Evolutionary conservation across 2,113 vertebrate genomes (phyloP), one percentile per base, ranked within the genome.

Genomic region (Montifringilla adamsi): DNA sequence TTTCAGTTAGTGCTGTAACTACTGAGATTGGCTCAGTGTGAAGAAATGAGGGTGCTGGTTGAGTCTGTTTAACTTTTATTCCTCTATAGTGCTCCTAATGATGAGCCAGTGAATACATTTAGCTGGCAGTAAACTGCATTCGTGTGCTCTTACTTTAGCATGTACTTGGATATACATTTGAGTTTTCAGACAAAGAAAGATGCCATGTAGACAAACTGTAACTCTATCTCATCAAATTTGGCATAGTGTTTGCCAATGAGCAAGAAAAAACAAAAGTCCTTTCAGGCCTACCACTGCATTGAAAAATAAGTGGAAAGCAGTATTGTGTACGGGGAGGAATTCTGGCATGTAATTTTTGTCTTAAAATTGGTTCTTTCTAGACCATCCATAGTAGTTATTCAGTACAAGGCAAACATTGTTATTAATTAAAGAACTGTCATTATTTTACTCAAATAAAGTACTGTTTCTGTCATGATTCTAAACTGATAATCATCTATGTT

Each of bases 401-500:
- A 78, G 26, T 26, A 41, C 17, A 44, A 37, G 27, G 9, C 55
- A 81, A 73, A 9, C 26, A 13, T 16, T 58, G 15, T 37, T 72
- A 67, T 24, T 76, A 90, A 47, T 74, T 66, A 24, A 69, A 55
- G 33, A 68, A 9, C 4, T 79, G 21, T 92, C 73, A 46, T 73
- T 37, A 37, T 37, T 37, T 63, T 52, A 63, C 24, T 73, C 33
- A 76, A 11, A 43, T 70, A 68, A 53, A 83, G 5, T 80, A 27
- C 26, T 72, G 14, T 53, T 93, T 90, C 19, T 84, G 28, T 74
- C 63, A 33, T 55, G 33, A 86, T 33, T 52, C 59, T 83, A 24
- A 84, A 60, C 87, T 96, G 63, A 96, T 92, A 96, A 16, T 60
- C 41, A 2, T 92, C 5, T 97, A 26, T 97, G 78, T 98, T 95